Percentiles rank a stretch among this genome's conserved stretches.
These are phyloP conservation scores for Hypanus sabinus DNA, from an alignment of 2,113 vertebrate genomes.

Conservation along the genomic window DNA sequence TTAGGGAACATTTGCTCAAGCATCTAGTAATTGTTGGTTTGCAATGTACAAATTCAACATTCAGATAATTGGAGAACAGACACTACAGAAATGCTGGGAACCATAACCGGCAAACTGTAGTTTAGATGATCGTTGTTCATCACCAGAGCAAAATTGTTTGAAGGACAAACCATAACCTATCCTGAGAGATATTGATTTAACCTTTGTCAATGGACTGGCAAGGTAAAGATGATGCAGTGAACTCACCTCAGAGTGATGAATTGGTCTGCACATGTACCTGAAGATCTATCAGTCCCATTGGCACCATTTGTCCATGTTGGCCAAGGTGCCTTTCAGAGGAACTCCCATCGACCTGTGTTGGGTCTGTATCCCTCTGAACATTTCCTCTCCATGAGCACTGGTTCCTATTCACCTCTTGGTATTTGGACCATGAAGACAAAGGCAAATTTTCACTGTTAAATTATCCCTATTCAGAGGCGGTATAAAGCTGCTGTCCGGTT, in stretches of 20 bases:
- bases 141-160: neutral
- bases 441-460: neutral
- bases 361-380: too few relatives aligned
- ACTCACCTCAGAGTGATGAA: neutral
- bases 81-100: too few relatives aligned
- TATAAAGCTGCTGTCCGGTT: neutral
- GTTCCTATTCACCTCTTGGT: neutral
- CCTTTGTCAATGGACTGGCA: neutral
- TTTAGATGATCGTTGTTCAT: neutral
- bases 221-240: neutral
- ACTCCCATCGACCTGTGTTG: too few relatives aligned
- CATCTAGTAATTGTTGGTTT: neutral
- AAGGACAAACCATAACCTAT: neutral
- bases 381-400: neutral
- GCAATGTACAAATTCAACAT: slow-evolving; percentile 16
- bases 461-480: neutral
- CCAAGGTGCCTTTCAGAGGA: too few relatives aligned
- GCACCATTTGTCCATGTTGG: too few relatives aligned
- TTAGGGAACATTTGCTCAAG: neutral
- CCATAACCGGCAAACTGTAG: too few relatives aligned
- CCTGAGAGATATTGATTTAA: neutral
- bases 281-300: too few relatives aligned
- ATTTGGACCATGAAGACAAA: neutral
- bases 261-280: too few relatives aligned
- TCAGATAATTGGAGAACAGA: neutral